Percentiles rank a stretch among this genome's conserved stretches.
These are phyloP conservation scores for Microtus pennsylvanicus DNA, from an alignment of 2,113 vertebrate genomes.

Conservation along the genomic window DNA sequence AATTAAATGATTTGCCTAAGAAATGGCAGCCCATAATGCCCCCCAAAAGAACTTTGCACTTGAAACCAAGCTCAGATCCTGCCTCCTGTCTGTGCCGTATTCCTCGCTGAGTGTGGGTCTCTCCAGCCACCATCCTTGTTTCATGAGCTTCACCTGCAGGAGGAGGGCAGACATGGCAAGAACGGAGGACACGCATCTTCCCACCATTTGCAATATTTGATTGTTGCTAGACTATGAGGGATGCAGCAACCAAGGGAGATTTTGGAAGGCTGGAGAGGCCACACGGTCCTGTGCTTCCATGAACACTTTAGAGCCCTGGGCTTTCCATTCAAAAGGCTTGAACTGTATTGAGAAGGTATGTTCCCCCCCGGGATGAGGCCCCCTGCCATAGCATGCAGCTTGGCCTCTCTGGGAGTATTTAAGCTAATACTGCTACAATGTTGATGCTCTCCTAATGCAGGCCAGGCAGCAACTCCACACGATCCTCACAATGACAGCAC, in stretches of 20 bases:
- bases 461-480: background rate
- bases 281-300: rapidly evolving
- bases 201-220: background rate
- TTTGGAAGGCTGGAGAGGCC: too few species aligned
- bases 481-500: background rate
- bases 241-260: background rate
- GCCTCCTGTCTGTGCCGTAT: rapidly evolving
- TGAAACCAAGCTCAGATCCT: background rate
- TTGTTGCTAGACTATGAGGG: background rate
- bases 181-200: background rate
- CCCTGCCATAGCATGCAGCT: background rate
- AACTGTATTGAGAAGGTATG: background rate
- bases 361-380: background rate
- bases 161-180: rapidly evolving
- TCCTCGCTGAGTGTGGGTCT: background rate
- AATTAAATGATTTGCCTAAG: background rate
- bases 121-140: background rate
- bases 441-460: background rate
- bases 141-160: rapidly evolving
- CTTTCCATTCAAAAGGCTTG: background rate
- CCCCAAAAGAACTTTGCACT: background rate
- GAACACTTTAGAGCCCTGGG: background rate
- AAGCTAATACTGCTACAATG: too few species aligned
- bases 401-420: background rate
- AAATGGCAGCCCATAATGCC: background rate